Percentiles rank a stretch among this genome's conserved stretches.
phyloP scores from a whole-genome alignment of 2,888 invertebrate genomes.

The Coenonympha arcania region DNA sequence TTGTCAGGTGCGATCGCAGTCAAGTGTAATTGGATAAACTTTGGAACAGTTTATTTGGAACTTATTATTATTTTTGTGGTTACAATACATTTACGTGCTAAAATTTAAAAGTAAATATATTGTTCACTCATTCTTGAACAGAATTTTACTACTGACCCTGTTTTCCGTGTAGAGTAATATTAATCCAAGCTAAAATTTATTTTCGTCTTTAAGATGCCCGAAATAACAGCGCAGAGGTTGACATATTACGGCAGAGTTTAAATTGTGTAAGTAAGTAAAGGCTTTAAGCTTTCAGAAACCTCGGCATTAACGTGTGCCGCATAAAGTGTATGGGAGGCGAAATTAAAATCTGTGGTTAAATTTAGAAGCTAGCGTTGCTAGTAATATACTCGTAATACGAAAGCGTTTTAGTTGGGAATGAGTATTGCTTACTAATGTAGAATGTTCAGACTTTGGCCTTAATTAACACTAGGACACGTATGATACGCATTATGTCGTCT shows the following conservation, averaged over 20 bases:
- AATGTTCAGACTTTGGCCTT: neutral
- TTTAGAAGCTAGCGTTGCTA: conserved; percentile 8
- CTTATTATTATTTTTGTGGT: no score
- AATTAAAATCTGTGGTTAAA: conserved; percentile 22
- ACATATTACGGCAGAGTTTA: neutral
- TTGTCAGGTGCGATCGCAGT: no score
- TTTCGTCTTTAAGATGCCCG: neutral
- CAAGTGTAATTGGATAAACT: no score
- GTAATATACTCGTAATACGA: neutral
- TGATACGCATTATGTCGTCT: no score
- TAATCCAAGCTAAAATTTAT: neutral
- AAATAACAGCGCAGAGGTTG: neutral
- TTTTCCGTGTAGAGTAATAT: no score
- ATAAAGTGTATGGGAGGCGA: conserved; percentile 12
- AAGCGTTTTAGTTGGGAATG: conserved; percentile 9
- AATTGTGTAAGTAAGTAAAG: neutral
- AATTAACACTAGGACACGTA: neutral
- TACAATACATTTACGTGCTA: no score
- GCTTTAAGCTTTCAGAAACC: conserved; percentile 6
- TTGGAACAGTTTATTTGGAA: no score
- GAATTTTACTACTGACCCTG: no score
- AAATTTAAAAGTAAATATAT: no score
- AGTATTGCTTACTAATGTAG: neutral
- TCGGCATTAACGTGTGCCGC: conserved; percentile 5
- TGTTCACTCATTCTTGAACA: no score